These are phyloP conservation scores for Chaenocephalus aceratus DNA, from an alignment of 2,113 vertebrate genomes.

Conservation along the genomic window DNA sequence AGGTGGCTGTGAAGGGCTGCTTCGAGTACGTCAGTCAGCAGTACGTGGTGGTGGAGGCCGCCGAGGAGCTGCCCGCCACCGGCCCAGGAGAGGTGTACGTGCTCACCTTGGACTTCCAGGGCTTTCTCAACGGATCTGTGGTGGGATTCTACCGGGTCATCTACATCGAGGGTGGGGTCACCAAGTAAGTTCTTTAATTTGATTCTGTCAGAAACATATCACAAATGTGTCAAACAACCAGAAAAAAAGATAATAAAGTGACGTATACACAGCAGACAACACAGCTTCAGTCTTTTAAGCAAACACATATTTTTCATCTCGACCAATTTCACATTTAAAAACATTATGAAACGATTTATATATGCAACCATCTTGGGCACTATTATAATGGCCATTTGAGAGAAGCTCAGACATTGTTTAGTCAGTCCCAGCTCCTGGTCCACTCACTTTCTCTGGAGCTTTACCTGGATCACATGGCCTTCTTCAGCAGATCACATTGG, in stretches of 20 bases:
- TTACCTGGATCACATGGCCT: background rate
- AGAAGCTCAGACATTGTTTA: no score
- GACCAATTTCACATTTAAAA: no score
- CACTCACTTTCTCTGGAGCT: background rate
- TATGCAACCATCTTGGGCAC: no score
- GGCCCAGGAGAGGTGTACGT: slow-evolving; percentile 70
- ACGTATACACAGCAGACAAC: background rate
- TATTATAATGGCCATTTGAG: no score
- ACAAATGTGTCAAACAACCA: background rate
- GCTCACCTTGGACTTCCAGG: slow-evolving; percentile 91
- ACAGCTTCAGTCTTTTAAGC: background rate
- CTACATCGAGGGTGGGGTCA: slow-evolving; percentile 84
- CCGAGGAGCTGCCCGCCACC: slow-evolving; percentile 62
- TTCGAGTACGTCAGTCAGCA: slow-evolving; percentile 89
- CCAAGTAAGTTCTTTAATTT: slow-evolving; percentile 85
- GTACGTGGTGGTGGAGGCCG: slow-evolving; percentile 90
- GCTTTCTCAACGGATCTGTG: slow-evolving; percentile 92
- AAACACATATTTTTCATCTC: no score
- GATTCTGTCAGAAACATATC: background rate
- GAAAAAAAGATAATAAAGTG: background rate
- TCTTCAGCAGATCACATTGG: background rate
- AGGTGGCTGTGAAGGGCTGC: slow-evolving; percentile 83
- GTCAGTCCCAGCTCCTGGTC: no score
- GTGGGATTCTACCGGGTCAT: slow-evolving; percentile 96
- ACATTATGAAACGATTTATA: no score